Conservation (phyloP, 2,888 invertebrate genomes). For the Gerris lacustris region DNA sequence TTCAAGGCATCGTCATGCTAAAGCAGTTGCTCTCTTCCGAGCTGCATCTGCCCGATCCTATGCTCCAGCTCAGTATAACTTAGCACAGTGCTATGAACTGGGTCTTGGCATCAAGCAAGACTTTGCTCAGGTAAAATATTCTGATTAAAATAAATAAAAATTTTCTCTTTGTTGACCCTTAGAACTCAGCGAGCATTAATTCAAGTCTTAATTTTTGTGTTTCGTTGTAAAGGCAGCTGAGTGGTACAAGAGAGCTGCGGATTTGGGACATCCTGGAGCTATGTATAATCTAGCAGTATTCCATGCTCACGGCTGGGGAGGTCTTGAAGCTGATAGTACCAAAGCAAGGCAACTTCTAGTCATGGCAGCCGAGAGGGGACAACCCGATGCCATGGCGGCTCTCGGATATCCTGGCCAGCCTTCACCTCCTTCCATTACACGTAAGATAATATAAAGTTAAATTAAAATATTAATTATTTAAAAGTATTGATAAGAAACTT, state of each 20-base stretch:
- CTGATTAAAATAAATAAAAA: slow-evolving; percentile 18
- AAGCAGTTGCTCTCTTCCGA: slow-evolving; percentile 44
- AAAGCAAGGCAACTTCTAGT: slow-evolving; percentile 44
- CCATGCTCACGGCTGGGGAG: slow-evolving; percentile 52
- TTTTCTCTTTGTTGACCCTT: background rate
- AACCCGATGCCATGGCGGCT: slow-evolving; percentile 45
- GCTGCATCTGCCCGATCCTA: slow-evolving; percentile 46
- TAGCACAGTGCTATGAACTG: slow-evolving; percentile 55
- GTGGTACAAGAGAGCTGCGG: slow-evolving; percentile 51
- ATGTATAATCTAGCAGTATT: slow-evolving; percentile 57
- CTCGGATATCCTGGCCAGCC: slow-evolving; percentile 32
- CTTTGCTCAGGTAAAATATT: slow-evolving; percentile 42
- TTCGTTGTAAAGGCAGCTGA: slow-evolving; percentile 48
- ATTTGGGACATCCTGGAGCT: slow-evolving; percentile 50
- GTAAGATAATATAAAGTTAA: background rate
- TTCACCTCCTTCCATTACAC: slow-evolving; percentile 1
- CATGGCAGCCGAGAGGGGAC: slow-evolving; percentile 47
- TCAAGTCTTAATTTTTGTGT: background rate
- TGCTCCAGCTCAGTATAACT: slow-evolving; percentile 51
- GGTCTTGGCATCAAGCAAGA: slow-evolving; percentile 51
- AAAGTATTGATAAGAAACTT: too few species aligned
- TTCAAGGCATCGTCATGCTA: slow-evolving; percentile 45
- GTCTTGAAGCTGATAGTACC: slow-evolving; percentile 41
- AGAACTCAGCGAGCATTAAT: too few species aligned
- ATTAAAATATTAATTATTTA: background rate